Evolutionary conservation across 2,888 invertebrate species (phyloP).

Genomic region (Acrobasis suavella): DNA sequence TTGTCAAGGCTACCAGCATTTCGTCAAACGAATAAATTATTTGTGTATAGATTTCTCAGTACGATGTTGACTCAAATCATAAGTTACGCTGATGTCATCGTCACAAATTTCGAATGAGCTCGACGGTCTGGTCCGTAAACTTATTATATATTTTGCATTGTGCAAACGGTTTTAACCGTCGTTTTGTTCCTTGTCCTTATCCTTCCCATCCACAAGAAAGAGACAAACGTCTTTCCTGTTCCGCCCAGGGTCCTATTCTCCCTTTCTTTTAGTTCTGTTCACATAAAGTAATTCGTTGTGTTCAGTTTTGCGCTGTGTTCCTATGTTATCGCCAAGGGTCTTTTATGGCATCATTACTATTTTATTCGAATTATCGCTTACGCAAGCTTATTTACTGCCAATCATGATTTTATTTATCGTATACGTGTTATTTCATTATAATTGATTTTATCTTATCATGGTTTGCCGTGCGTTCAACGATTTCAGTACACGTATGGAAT

Average conservation of each 20-base stretch:
- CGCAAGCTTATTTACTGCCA: slow-evolving; percentile 28
- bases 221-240: slow-evolving; percentile 61
- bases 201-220: slow-evolving; percentile 42
- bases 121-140: slow-evolving; percentile 63
- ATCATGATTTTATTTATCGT: slow-evolving; percentile 29
- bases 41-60: slow-evolving; percentile 47
- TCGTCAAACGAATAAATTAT: slow-evolving; percentile 54
- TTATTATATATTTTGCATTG: slow-evolving; percentile 75
- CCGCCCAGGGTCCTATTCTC: slow-evolving; percentile 57
- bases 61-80: slow-evolving; percentile 70
- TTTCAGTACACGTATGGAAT: not conserved
- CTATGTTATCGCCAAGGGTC: slow-evolving; percentile 33
- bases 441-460: slow-evolving; percentile 16
- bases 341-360: slow-evolving; percentile 34
- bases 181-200: slow-evolving; percentile 64
- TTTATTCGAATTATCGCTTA: slow-evolving; percentile 32
- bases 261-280: slow-evolving; percentile 49
- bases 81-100: slow-evolving; percentile 77
- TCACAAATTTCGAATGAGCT: slow-evolving; percentile 55
- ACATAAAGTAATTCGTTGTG: slow-evolving; percentile 31
- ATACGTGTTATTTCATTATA: slow-evolving; percentile 15
- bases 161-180: slow-evolving; percentile 74
- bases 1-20: slow-evolving; percentile 38
- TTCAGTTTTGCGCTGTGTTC: slow-evolving; percentile 21
- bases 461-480: not conserved